A percentile compares a stretch with the other conserved stretches of the same genome.
Conservation (phyloP, 2,797 vertebrate species). For the Oceanodroma leucorhoa region DNA sequence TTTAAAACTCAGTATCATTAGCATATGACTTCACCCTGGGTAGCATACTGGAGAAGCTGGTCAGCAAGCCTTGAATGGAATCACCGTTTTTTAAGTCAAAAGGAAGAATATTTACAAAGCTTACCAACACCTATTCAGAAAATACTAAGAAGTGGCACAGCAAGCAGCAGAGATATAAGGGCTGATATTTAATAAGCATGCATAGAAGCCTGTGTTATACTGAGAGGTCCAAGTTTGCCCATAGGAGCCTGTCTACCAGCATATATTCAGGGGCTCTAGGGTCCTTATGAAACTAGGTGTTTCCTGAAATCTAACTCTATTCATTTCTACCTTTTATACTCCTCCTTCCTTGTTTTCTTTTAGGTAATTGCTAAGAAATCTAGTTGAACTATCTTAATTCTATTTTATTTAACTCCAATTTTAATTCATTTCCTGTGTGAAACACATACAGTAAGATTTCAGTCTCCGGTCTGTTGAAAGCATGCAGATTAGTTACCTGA, state of each 20-base stretch:
- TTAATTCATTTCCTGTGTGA: background rate
- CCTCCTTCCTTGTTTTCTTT: background rate
- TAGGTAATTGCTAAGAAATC: background rate
- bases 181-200: background rate
- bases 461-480: background rate
- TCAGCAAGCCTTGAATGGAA: background rate
- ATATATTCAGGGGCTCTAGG: background rate
- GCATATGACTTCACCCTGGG: background rate
- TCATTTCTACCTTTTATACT: background rate
- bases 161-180: background rate
- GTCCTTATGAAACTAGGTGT: background rate
- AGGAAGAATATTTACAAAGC: background rate
- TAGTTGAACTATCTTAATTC: background rate
- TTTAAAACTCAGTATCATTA: background rate
- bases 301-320: background rate
- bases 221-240: background rate
- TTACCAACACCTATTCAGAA: background rate
- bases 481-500: slow-evolving; percentile 77
- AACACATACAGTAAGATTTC: background rate
- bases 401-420: background rate
- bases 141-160: background rate
- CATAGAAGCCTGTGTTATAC: background rate
- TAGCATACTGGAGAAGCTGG: background rate
- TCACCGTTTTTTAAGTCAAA: background rate
- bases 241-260: background rate